Evolutionary conservation across 2,888 invertebrate species (phyloP).

Genomic region (Microctonus hyperodae): DNA sequence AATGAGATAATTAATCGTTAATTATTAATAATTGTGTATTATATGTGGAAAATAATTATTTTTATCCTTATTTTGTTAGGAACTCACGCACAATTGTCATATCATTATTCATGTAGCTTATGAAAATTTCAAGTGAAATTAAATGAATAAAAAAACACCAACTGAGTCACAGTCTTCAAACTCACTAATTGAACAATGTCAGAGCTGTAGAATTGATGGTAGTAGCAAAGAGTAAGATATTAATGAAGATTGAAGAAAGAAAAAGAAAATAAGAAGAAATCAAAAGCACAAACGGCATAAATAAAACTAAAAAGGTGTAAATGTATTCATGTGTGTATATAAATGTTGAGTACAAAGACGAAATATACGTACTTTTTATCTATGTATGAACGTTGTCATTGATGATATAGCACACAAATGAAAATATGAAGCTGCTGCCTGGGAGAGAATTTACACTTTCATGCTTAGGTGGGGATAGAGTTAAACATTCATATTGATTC

Average conservation of each 20-base stretch:
- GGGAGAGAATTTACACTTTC: not conserved
- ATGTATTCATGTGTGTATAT: not conserved
- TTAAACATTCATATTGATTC: conserved; percentile 41
- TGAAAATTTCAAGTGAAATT: not conserved
- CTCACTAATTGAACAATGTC: conserved; percentile 46
- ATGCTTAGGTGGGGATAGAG: conserved; percentile 36
- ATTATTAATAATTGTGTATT: not conserved
- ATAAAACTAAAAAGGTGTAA: conserved; percentile 10
- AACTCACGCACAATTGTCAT: not conserved
- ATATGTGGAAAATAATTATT: no score
- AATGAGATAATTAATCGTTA: conserved; percentile 14
- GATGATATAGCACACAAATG: conserved; percentile 11
- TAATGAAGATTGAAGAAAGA: no score
- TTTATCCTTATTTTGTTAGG: no score
- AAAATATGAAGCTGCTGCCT: not conserved
- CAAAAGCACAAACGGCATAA: conserved; percentile 18
- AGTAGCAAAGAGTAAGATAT: not conserved
- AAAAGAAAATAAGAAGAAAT: conserved; percentile 21
- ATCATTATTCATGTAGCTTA: conserved; percentile 22
- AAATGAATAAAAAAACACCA: not conserved
- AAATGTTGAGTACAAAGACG: conserved; percentile 1
- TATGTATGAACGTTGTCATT: conserved; percentile 16
- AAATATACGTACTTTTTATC: not conserved
- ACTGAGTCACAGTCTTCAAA: conserved; percentile 51
- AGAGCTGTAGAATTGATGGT: conserved; percentile 29